Conservation (phyloP, 2,888 invertebrate species). For the Proisotoma minuta region DNA sequence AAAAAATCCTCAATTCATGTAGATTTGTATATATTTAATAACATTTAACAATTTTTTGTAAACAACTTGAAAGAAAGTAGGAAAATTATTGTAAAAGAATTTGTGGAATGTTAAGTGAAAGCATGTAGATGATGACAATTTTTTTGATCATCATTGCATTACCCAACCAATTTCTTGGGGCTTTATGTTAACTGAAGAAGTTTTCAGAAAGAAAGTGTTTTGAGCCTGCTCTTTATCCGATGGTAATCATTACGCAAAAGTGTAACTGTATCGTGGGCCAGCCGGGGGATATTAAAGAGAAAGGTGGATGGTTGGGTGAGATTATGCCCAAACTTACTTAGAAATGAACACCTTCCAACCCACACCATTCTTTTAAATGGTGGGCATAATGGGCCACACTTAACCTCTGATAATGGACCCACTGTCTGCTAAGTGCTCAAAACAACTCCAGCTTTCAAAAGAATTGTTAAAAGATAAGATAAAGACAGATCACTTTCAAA, state of each 20-base stretch:
- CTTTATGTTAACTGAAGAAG: background rate
- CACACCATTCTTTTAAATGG: slow-evolving; percentile 7
- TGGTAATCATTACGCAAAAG: background rate
- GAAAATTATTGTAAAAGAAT: no score
- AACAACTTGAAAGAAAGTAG: no score
- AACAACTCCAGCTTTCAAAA: background rate
- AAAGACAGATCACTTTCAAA: background rate
- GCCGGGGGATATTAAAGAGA: background rate
- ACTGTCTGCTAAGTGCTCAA: slow-evolving; percentile 7
- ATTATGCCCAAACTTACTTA: background rate
- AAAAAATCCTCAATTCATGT: no score
- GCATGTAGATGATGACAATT: no score
- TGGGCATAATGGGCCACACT: slow-evolving; percentile 13
- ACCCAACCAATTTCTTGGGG: no score
- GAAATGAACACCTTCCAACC: background rate
- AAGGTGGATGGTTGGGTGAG: slow-evolving; percentile 1
- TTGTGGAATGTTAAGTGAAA: no score
- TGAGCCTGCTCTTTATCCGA: background rate
- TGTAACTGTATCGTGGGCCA: background rate
- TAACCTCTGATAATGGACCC: slow-evolving; percentile 10
- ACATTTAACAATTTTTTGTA: no score
- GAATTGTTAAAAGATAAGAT: background rate
- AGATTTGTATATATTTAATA: no score
- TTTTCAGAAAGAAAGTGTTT: background rate
- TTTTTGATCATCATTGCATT: no score